Evolutionary conservation across 35 echinoderm and acorn worm genomes (phyloP).

Genomic region (Ophiothrix spiculata): DNA sequence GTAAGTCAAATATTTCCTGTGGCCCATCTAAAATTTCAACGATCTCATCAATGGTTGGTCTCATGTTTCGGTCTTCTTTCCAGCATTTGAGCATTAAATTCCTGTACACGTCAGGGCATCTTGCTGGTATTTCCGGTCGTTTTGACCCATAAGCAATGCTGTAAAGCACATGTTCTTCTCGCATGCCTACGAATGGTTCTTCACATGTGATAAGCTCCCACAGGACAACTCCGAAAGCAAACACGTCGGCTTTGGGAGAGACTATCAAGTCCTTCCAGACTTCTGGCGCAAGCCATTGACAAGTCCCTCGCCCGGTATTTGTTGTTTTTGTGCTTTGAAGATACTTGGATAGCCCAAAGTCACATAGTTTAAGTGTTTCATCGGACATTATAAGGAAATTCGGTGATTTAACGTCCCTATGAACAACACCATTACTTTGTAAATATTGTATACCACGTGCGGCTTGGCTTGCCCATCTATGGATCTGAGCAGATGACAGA

Average conservation of each 20-base stretch:
- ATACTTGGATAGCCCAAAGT: background rate
- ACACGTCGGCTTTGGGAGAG: conserved; percentile 8
- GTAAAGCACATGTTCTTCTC: background rate
- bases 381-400: conserved; percentile 1
- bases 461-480: background rate
- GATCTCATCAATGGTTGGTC: conserved; percentile 12
- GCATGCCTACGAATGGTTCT: background rate
- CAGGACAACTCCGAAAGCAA: background rate
- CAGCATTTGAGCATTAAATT: background rate
- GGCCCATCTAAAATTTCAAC: background rate
- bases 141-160: background rate
- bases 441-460: background rate
- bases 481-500: background rate
- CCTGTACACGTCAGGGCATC: background rate
- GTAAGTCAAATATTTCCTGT: background rate
- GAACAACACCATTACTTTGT: background rate
- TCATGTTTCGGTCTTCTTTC: background rate
- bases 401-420: conserved; percentile 17
- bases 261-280: background rate
- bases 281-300: background rate
- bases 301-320: background rate
- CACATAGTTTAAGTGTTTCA: conserved; percentile 4
- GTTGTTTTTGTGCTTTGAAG: background rate
- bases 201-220: conserved; percentile 9
- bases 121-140: background rate